A percentile compares a stretch with the other conserved stretches of the same genome.
Evolutionary conservation across 2,888 invertebrate species (phyloP).

Genomic region (Listrodromus nycthemerus): DNA sequence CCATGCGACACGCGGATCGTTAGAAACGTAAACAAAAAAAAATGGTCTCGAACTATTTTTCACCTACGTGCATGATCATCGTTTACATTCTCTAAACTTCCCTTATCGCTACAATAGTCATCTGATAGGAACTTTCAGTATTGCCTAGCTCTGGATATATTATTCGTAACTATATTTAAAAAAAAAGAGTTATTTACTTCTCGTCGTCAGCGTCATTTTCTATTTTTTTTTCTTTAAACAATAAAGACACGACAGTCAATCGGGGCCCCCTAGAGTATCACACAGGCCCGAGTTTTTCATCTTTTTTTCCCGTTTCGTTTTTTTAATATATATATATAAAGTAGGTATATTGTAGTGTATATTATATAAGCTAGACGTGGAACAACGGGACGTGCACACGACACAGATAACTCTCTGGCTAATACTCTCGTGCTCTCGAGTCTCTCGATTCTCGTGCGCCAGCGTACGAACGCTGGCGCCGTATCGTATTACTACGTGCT

Average conservation of each 20-base stretch:
- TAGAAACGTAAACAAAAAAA: slow-evolving; percentile 34
- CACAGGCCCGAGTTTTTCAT: slow-evolving; percentile 79
- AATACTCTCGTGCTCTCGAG: slow-evolving; percentile 64
- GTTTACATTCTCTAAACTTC: slow-evolving; percentile 65
- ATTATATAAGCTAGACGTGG: slow-evolving; percentile 62
- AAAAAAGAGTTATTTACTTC: slow-evolving; percentile 64
- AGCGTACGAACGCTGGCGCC: slow-evolving; percentile 40
- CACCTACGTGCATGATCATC: slow-evolving; percentile 50
- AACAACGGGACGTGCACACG: slow-evolving; percentile 68
- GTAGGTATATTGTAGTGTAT: slow-evolving; percentile 47
- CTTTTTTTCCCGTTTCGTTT: slow-evolving; percentile 16
- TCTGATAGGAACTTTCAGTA: slow-evolving; percentile 85
- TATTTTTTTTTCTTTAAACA: slow-evolving; percentile 66
- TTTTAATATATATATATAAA: slow-evolving; percentile 34
- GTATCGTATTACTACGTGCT: slow-evolving; percentile 37
- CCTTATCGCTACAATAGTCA: slow-evolving; percentile 80
- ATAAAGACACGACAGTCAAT: slow-evolving; percentile 71
- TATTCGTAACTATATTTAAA: slow-evolving; percentile 75
- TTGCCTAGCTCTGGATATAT: slow-evolving; percentile 84
- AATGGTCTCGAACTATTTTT: slow-evolving; percentile 57
- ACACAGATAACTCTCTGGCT: slow-evolving; percentile 58
- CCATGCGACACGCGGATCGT: slow-evolving; percentile 2
- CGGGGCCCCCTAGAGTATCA: slow-evolving; percentile 83
- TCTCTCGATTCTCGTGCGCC: slow-evolving; percentile 50
- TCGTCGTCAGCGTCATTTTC: slow-evolving; percentile 63